Percentiles rank a stretch among this genome's conserved stretches.
Conservation (phyloP, 2,113 vertebrate genomes). For the Engystomops pustulosus region DNA sequence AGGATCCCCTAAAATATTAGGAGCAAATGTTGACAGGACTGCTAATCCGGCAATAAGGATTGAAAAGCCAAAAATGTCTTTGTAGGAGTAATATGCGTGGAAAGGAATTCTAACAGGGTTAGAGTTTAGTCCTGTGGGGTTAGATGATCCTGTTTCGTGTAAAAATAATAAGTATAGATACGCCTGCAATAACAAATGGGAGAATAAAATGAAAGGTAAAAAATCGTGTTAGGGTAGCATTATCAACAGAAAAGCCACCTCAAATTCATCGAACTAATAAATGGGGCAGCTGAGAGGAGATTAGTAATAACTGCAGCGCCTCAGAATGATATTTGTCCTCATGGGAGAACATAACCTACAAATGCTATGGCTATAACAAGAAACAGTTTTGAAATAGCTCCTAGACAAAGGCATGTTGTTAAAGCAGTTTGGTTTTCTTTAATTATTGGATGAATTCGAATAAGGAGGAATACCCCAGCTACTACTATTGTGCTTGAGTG, state of each 20-base stretch:
- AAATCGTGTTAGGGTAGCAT: slow-evolving; percentile 9
- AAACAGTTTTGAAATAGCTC: neutral
- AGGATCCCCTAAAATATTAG: slow-evolving; percentile 38
- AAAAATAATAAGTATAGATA: slow-evolving; percentile 6
- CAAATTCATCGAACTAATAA: slow-evolving; percentile 58
- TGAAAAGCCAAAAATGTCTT: neutral
- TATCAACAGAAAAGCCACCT: slow-evolving; percentile 20
- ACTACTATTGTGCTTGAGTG: neutral
- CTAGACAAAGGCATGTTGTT: neutral
- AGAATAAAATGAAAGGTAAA: neutral
- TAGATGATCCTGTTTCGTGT: slow-evolving; percentile 42
- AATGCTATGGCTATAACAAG: slow-evolving; percentile 45
- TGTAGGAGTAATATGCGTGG: slow-evolving; percentile 53
- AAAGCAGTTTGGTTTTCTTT: neutral
- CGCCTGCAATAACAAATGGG: neutral
- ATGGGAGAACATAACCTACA: slow-evolving; percentile 58
- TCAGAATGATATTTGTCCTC: slow-evolving; percentile 67
- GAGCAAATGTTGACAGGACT: slow-evolving; percentile 11
- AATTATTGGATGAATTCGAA: neutral
- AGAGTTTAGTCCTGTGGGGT: slow-evolving; percentile 40
- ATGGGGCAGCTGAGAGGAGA: slow-evolving; percentile 47
- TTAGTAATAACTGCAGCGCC: slow-evolving; percentile 62
- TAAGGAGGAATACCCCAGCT: neutral
- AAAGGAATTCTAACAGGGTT: slow-evolving; percentile 60
- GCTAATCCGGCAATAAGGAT: neutral